Base-by-base conservation (phyloP, 2,797 vertebrate species). In the Hippopotamyrus pictus region DNA sequence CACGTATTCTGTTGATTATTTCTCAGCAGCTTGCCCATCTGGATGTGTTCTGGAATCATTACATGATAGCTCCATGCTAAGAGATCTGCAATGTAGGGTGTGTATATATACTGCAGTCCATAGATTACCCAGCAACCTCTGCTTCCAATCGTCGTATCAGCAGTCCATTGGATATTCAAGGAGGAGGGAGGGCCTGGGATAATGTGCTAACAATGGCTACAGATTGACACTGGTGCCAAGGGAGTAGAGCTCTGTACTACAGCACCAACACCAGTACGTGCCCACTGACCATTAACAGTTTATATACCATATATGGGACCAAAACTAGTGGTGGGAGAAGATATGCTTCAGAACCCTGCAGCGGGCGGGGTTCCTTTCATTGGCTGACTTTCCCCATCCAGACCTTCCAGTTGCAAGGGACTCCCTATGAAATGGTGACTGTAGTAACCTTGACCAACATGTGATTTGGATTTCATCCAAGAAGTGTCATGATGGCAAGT, bases 401-500 rank as follows among this genome's bases (percentile, higher is more conserved):
- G 37, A 51, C 4, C 9, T 50, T 25, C 44, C 6, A 3, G 83
- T 51, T 51, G 9, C 14, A 19, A 48, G 19, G 7, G 46, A 25
- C n/a, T 37, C 69, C 73, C 17, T 44, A 25, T 5, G 1, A 51
- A 53, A 22, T 12, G 12, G 11, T 86, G 83, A 86, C 22, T 29
- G 83, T 14, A 50, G 83, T 53, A 51, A 51, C 48, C 50, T 6
- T 25, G 4, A 86, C 48, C 4, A 5, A 22, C 50, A 51, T 53
- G 46, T 51, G 22, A 5, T 53, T 86, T 53, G 25, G 83, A 59
- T 62, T 57, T 41, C 29, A 87, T 37, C 86, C 33, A 65, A 57
- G 11, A 22, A 44, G 1, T 88, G 41, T 89, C 91, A 94, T 90
- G 46, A 90, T 88, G 62, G 90, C 90, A 93, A 93, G 93, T 79